Conservation (phyloP, 1,140 invertebrate genomes). For the Papilio aristodemus region DNA sequence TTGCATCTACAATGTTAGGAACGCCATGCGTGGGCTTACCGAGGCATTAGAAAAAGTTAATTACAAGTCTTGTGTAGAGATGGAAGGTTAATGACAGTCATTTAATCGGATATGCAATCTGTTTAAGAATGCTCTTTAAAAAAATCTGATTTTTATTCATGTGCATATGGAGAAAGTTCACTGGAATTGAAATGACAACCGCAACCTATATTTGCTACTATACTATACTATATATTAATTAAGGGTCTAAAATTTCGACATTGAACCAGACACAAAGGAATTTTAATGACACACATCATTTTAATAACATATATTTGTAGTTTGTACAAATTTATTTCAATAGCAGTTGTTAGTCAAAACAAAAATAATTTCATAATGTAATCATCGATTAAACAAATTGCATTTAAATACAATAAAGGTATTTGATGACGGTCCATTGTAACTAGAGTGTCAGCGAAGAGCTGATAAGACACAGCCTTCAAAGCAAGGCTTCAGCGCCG, state of each 20-base stretch:
- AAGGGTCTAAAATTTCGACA: no score
- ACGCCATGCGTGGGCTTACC: constrained; percentile 16
- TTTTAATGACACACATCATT: no score
- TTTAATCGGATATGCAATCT: constrained; percentile 13
- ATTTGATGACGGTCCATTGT: neutral
- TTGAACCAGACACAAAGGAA: no score
- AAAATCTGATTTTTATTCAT: neutral
- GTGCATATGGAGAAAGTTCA: no score
- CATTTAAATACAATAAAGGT: neutral
- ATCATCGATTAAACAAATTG: neutral
- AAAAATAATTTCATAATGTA: neutral
- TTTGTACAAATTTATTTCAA: neutral
- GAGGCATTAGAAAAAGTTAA: constrained; percentile 1
- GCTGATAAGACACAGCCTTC: constrained; percentile 13
- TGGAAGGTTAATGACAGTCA: constrained; percentile 10
- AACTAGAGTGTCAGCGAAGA: neutral
- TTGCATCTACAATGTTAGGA: constrained; percentile 13
- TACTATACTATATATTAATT: no score
- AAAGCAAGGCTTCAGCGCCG: constrained; percentile 4
- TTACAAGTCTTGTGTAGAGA: neutral
- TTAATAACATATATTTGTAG: no score
- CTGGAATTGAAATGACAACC: no score
- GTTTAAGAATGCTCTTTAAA: neutral
- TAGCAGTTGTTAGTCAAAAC: neutral
- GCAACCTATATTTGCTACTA: no score